Evolutionary conservation across 2,888 invertebrate genomes (phyloP), one percentile per base, ranked within the genome.

Genomic region (Bugula neritina): DNA sequence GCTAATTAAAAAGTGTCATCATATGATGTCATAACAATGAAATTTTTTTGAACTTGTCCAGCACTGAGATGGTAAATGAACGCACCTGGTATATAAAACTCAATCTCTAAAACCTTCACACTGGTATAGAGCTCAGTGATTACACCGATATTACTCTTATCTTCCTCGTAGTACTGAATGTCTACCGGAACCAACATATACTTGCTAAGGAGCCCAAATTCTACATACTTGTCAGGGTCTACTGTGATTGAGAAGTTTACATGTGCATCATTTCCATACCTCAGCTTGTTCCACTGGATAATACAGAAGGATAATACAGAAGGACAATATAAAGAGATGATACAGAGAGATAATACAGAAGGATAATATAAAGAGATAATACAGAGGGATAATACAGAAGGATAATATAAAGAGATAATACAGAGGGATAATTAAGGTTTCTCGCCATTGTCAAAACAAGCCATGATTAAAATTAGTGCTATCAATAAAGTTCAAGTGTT

Each of bases 141-240:
- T 3, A 25, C 25, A 27, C 63, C 63, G 27, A 27, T 27, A 31
- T 21, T 25, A 63, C 25, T 63, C 27, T 63, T 63, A 13, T 27
- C 27, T 31, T 63, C 63, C 27, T 63, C 63, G 31, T 29, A 63
- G 34, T 63, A 63, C 25, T 27, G 63, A 13, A 63, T 34, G 31
- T 63, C 63, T 3, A 63, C 63, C 27, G 63, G 29, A 3, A 63
- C 31, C 3, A 31, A 10, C n/a, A 63, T 63, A 27, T 31, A 31
- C 34, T 27, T 25, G 31, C 10, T 13, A 13, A 63, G 63, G 2
- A 63, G 63, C n/a, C 63, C 63, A 34, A 31, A 34, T 31, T 63
- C 63, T 27, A 63, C 2, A 31, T 63, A 63, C 25, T 21, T 17
- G 17, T 63, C 34, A 17, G 63, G 63, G 34, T 63, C 63, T 31